phyloP scores from a whole-genome alignment of 2,888 invertebrate genomes.

The Pachydiplax longipennis region DNA sequence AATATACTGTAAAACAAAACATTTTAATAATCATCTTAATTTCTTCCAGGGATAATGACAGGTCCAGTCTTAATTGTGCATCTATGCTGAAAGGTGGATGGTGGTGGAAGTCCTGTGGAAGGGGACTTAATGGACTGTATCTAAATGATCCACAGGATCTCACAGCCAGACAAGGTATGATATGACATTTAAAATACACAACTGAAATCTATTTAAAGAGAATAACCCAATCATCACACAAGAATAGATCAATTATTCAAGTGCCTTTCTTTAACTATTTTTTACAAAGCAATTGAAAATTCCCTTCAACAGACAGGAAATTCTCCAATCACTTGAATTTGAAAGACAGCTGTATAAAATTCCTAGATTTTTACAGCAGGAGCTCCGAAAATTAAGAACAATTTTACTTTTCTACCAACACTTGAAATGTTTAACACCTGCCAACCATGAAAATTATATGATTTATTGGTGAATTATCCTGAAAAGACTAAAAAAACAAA shows the following conservation, averaged over 20 bases:
- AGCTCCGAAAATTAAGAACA: no score
- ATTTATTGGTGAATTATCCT: no score
- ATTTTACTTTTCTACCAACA: no score
- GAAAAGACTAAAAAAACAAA: no score
- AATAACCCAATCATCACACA: background rate
- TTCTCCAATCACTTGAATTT: no score
- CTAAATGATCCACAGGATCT: constrained; percentile 89
- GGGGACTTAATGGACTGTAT: constrained; percentile 88
- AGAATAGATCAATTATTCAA: background rate
- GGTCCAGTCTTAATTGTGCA: constrained; percentile 89
- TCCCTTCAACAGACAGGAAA: no score
- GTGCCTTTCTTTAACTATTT: no score
- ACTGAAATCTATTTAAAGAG: background rate
- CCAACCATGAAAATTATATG: no score
- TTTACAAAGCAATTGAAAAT: no score
- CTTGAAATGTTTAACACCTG: no score
- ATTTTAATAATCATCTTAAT: background rate
- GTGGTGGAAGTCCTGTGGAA: constrained; percentile 95
- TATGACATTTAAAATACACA: background rate
- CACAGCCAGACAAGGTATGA: constrained; percentile 85
- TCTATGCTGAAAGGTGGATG: constrained; percentile 94
- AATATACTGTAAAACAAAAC: background rate
- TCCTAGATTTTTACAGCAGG: background rate
- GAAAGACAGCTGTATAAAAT: background rate
- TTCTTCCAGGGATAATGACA: constrained; percentile 80